Evolutionary conservation across 2,888 invertebrate species (phyloP).

Genomic region (Ormyrus thymus): DNA sequence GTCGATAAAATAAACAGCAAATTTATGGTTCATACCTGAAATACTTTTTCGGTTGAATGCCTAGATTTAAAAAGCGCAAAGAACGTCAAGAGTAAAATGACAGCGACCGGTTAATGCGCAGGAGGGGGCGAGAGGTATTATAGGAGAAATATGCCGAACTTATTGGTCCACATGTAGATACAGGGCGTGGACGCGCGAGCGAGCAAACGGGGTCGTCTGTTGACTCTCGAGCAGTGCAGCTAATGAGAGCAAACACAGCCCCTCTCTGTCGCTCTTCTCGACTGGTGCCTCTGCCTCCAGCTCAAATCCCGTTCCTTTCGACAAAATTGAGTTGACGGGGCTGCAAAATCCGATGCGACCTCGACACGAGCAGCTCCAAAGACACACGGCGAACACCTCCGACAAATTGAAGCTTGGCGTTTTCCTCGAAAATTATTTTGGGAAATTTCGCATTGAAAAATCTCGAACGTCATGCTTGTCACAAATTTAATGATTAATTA

Average conservation of each 20-base stretch:
- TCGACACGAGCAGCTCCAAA: constrained; percentile 14
- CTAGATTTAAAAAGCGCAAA: too few relatives aligned
- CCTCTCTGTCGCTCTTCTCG: constrained; percentile 31
- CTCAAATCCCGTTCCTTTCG: constrained; percentile 51
- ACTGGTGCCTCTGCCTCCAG: constrained; percentile 23
- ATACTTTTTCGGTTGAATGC: too few relatives aligned
- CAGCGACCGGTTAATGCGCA: too few relatives aligned
- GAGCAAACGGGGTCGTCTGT: constrained; percentile 50
- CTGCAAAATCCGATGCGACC: constrained; percentile 37
- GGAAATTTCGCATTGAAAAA: neutral
- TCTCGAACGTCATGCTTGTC: neutral
- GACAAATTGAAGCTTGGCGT: neutral
- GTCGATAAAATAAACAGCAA: too few relatives aligned
- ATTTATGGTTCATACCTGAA: too few relatives aligned
- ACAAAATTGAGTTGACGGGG: constrained; percentile 35
- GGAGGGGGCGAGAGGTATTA: neutral
- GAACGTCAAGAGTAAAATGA: too few relatives aligned
- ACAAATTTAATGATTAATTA: neutral
- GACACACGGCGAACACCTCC: constrained; percentile 22
- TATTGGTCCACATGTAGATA: constrained; percentile 33
- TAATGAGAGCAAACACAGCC: constrained; percentile 65
- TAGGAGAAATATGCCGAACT: constrained; percentile 40
- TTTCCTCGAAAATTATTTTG: neutral
- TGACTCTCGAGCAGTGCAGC: constrained; percentile 61
- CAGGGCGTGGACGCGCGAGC: neutral